Percentiles rank a stretch among this genome's conserved stretches.
Conservation (phyloP, 1,140 invertebrate genomes). For the Orchestia grillus region DNA sequence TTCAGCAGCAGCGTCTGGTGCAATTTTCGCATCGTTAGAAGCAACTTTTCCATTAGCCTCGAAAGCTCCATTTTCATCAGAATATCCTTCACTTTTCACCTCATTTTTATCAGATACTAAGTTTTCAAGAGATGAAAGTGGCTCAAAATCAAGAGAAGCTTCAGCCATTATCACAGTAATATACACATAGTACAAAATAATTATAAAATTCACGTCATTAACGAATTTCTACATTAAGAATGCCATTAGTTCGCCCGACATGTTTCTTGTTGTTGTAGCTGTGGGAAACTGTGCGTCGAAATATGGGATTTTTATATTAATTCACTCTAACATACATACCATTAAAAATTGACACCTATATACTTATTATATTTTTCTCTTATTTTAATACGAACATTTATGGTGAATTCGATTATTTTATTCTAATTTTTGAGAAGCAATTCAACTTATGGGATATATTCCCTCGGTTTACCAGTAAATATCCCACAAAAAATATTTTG, state of each 20-base stretch:
- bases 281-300: conserved; percentile 60
- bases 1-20: conserved; percentile 57
- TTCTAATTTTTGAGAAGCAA: background rate
- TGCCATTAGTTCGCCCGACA: conserved; percentile 60
- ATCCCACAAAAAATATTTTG: background rate
- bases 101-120: conserved; percentile 63
- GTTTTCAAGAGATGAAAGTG: conserved; percentile 64
- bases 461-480: background rate
- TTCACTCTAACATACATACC: background rate
- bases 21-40: conserved; percentile 57
- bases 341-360: background rate
- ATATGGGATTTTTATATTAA: background rate
- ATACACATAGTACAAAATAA: conserved; percentile 51
- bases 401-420: background rate
- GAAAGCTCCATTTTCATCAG: conserved; percentile 59
- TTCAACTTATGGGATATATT: background rate
- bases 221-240: conserved; percentile 58
- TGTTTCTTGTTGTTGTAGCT: conserved; percentile 66
- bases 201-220: conserved; percentile 17
- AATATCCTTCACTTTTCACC: conserved; percentile 51
- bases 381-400: background rate
- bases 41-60: conserved; percentile 47
- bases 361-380: background rate
- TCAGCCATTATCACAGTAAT: conserved; percentile 62
- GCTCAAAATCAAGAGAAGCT: conserved; percentile 62